Conservation (phyloP, 53 echinoderm and acorn worm genomes). For the Henricia sp. region DNA sequence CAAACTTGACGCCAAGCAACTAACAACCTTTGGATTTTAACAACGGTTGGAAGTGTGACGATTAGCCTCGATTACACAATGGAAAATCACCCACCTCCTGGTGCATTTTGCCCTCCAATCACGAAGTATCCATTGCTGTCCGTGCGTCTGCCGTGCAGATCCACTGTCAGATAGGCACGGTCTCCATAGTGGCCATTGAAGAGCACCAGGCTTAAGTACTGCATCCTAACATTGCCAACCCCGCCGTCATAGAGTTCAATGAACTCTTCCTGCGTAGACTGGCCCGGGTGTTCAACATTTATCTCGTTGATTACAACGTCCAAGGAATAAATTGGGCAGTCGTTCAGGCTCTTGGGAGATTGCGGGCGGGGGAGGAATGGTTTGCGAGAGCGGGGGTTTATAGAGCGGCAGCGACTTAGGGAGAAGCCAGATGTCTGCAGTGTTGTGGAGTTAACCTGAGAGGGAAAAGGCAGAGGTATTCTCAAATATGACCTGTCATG, state of each 20-base stretch:
- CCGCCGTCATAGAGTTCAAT: slow-evolving; percentile 95
- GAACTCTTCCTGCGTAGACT: slow-evolving; percentile 70
- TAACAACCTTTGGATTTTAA: too few relatives aligned
- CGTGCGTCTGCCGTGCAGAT: slow-evolving; percentile 83
- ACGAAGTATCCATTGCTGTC: slow-evolving; percentile 79
- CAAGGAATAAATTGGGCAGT: slow-evolving; percentile 78
- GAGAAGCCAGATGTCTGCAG: slow-evolving; percentile 62
- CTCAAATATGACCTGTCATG: too few relatives aligned
- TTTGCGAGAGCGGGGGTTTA: neutral
- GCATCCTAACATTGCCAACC: slow-evolving; percentile 63
- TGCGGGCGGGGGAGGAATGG: slow-evolving; percentile 58
- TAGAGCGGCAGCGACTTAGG: slow-evolving; percentile 82
- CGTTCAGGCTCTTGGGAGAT: slow-evolving; percentile 75
- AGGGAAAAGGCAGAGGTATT: neutral
- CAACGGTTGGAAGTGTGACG: too few relatives aligned
- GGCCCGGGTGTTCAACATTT: slow-evolving; percentile 74
- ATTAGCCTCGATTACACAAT: too few relatives aligned
- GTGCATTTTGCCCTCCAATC: slow-evolving; percentile 55
- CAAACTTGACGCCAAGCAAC: too few relatives aligned
- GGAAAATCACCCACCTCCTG: slow-evolving; percentile 54
- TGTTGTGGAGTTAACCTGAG: slow-evolving; percentile 35
- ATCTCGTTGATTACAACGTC: slow-evolving; percentile 92
- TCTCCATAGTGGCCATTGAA: slow-evolving; percentile 73
- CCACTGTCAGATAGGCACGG: slow-evolving; percentile 69
- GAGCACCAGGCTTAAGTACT: slow-evolving; percentile 73